Evolutionary conservation across 64 coral and sea anemone species (phyloP).

Genomic region (Porites lutea): DNA sequence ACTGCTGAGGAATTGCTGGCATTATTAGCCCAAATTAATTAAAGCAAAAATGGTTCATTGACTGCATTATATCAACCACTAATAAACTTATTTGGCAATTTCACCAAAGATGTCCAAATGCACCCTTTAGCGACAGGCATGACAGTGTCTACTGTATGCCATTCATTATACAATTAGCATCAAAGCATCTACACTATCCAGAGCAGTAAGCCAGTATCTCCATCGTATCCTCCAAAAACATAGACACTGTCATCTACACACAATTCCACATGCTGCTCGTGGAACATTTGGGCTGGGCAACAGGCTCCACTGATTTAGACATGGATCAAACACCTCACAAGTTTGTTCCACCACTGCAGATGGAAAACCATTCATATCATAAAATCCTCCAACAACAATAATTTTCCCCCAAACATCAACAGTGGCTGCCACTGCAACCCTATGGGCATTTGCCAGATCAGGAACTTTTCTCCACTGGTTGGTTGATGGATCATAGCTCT

Average conservation of each 20-base stretch:
- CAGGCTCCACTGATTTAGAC: too few species aligned
- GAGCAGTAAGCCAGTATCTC: too few species aligned
- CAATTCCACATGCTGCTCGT: too few species aligned
- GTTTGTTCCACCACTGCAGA: too few species aligned
- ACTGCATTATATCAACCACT: too few species aligned
- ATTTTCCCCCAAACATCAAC: slow-evolving; percentile 7
- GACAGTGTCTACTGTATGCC: not conserved
- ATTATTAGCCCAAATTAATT: too few species aligned
- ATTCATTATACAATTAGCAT: not conserved
- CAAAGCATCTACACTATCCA: not conserved
- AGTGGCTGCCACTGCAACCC: not conserved
- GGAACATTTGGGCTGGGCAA: too few species aligned
- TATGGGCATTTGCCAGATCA: not conserved
- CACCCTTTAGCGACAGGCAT: not conserved
- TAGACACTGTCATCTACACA: not conserved
- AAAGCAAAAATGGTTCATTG: too few species aligned
- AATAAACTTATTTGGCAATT: not conserved
- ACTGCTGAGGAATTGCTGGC: too few species aligned
- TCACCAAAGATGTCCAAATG: not conserved
- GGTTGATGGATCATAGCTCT: not conserved
- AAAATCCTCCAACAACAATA: not conserved
- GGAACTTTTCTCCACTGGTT: slow-evolving; percentile 3
- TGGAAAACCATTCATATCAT: too few species aligned
- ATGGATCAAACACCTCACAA: too few species aligned
- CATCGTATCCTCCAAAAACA: slow-evolving; percentile 41